Conservation (phyloP, 2,888 invertebrate species). For the Atethmia centrago region DNA sequence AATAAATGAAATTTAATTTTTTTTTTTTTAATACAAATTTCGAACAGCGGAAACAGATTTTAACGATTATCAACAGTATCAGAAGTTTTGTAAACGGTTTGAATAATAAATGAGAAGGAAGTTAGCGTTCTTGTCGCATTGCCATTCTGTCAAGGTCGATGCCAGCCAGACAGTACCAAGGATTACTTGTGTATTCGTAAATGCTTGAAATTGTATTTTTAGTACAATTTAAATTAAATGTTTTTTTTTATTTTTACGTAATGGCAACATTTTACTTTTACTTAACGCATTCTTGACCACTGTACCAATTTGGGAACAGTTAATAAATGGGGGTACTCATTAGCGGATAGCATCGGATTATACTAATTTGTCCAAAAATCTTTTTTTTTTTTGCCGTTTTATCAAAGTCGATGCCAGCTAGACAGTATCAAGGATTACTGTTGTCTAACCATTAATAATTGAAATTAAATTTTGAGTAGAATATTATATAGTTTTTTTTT, state of each 20-base stretch:
- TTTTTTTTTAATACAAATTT: no score
- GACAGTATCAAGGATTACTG: slow-evolving; percentile 38
- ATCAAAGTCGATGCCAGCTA: slow-evolving; percentile 39
- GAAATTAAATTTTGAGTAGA: neutral
- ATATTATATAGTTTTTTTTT: neutral
- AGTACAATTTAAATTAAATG: neutral
- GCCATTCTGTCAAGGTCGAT: slow-evolving; percentile 53
- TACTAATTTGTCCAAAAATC: no score
- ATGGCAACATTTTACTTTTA: neutral
- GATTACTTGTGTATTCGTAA: slow-evolving; percentile 25
- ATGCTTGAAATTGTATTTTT: slow-evolving; percentile 4
- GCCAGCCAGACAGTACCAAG: slow-evolving; percentile 23
- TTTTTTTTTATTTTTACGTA: no score
- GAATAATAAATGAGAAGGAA: slow-evolving; percentile 48
- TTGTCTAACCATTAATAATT: slow-evolving; percentile 2
- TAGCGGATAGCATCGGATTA: no score
- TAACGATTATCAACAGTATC: neutral
- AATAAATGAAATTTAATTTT: no score
- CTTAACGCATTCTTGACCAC: no score
- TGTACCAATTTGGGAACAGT: no score
- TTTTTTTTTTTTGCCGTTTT: slow-evolving; percentile 33
- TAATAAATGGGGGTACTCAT: no score
- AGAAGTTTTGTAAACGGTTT: slow-evolving; percentile 23
- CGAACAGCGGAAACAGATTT: slow-evolving; percentile 8
- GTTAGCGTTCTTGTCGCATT: slow-evolving; percentile 44